Conservation (phyloP, 2,797 vertebrate genomes). For the Rhinogobio ventralis region DNA sequence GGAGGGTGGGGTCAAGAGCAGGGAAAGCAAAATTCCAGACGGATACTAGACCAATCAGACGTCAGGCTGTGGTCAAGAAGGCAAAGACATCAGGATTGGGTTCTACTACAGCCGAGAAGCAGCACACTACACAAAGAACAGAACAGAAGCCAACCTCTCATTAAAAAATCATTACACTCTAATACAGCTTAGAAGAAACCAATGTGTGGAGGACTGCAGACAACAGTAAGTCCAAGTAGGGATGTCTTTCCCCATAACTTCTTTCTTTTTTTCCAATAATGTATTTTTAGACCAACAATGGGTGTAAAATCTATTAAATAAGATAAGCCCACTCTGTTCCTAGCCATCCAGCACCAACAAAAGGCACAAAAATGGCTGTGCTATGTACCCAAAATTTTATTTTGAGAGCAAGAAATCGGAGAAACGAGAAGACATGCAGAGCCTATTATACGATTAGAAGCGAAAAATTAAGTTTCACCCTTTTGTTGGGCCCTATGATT, state of each 20-base stretch:
- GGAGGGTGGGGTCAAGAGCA: constrained; percentile 72
- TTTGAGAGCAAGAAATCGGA: neutral
- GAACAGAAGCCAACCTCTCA: constrained; percentile 15
- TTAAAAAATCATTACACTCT: constrained; percentile 22
- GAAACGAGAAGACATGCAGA: neutral
- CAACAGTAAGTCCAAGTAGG: neutral
- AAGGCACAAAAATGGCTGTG: neutral
- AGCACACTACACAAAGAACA: constrained; percentile 5
- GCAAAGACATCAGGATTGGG: constrained; percentile 53
- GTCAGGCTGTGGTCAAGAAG: constrained; percentile 70
- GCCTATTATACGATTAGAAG: neutral
- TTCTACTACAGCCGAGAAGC: constrained; percentile 43
- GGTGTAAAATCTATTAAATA: neutral
- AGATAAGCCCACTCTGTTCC: neutral
- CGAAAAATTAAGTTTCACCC: neutral
- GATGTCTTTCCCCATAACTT: neutral
- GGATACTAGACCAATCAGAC: constrained; percentile 75
- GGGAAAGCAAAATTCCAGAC: constrained; percentile 84
- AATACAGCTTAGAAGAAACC: neutral
- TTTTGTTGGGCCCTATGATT: neutral
- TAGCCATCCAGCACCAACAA: neutral
- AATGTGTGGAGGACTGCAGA: neutral
- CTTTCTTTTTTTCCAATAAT: neutral
- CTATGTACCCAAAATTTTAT: neutral
- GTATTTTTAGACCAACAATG: neutral